Evolutionary conservation across 2,888 invertebrate genomes (phyloP).

Genomic region (Urechis unicinctus): DNA sequence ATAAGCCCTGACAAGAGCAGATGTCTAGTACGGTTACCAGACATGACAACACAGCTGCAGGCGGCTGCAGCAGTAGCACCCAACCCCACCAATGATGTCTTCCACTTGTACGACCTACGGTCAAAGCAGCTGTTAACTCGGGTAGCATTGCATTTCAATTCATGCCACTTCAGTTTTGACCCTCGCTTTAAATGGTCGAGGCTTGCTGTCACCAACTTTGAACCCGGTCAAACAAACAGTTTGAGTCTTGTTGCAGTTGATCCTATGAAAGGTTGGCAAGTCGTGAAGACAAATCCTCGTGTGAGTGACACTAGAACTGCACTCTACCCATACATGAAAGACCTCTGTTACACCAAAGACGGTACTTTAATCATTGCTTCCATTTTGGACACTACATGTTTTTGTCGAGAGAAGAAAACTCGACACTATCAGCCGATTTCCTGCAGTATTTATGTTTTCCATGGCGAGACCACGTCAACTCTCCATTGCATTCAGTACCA

Average conservation of each 20-base stretch:
- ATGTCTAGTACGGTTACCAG: constrained; percentile 42
- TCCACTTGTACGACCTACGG: constrained; percentile 41
- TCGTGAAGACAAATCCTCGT: constrained; percentile 33
- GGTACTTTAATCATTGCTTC: constrained; percentile 44
- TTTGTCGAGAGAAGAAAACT: constrained; percentile 41
- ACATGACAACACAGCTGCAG: background rate
- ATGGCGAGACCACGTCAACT: constrained; percentile 39
- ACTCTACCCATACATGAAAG: constrained; percentile 39
- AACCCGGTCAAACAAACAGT: constrained; percentile 35
- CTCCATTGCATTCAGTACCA: constrained; percentile 47
- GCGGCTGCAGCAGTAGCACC: constrained; percentile 14
- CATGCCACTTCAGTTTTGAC: constrained; percentile 42
- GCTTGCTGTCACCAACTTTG: constrained; percentile 44
- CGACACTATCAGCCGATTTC: constrained; percentile 40
- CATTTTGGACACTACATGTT: constrained; percentile 36
- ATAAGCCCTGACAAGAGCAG: constrained; percentile 44
- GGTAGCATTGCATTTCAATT: constrained; percentile 26
- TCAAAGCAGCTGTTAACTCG: constrained; percentile 33
- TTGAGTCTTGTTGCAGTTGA: constrained; percentile 33
- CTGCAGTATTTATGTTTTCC: constrained; percentile 44
- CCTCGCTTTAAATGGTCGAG: constrained; percentile 41
- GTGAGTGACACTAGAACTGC: constrained; percentile 32
- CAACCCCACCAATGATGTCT: constrained; percentile 22
- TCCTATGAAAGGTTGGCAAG: constrained; percentile 29
- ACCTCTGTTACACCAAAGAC: constrained; percentile 40